A percentile compares a stretch with the other conserved stretches of the same genome.
phyloP scores from a whole-genome alignment of 2,888 invertebrate species.

The Dryomyza anilis region DNA sequence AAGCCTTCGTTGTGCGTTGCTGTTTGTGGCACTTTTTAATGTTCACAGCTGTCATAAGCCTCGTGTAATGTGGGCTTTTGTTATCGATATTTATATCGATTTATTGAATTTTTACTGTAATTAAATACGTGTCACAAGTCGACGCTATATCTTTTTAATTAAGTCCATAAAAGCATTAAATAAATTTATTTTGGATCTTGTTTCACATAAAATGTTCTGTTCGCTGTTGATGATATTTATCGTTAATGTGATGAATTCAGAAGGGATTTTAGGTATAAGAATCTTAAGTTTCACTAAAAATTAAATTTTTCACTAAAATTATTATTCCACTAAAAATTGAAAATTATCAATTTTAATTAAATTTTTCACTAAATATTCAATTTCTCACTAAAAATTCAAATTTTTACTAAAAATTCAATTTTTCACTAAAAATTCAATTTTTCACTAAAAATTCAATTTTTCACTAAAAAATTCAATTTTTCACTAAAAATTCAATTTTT shows the following conservation, averaged over 20 bases:
- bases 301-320: background rate
- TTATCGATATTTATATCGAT: constrained; percentile 7
- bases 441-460: too few relatives aligned
- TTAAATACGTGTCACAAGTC: background rate
- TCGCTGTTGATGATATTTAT: background rate
- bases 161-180: background rate
- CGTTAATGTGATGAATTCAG: too few relatives aligned
- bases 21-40: background rate
- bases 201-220: background rate
- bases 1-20: background rate
- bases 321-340: background rate
- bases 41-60: constrained; percentile 1
- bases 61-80: constrained; percentile 8
- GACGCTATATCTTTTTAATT: background rate
- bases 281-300: too few relatives aligned
- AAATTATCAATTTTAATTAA: background rate
- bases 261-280: too few relatives aligned
- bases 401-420: background rate
- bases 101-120: constrained; percentile 13
- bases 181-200: background rate
- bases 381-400: background rate
- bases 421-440: too few relatives aligned
- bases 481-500: too few relatives aligned
- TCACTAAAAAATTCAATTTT: too few relatives aligned
- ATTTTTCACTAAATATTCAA: too few relatives aligned